Evolutionary conservation across 2,797 vertebrate species (phyloP), one percentile per base, ranked within the genome.

Genomic region (Carapus acus): DNA sequence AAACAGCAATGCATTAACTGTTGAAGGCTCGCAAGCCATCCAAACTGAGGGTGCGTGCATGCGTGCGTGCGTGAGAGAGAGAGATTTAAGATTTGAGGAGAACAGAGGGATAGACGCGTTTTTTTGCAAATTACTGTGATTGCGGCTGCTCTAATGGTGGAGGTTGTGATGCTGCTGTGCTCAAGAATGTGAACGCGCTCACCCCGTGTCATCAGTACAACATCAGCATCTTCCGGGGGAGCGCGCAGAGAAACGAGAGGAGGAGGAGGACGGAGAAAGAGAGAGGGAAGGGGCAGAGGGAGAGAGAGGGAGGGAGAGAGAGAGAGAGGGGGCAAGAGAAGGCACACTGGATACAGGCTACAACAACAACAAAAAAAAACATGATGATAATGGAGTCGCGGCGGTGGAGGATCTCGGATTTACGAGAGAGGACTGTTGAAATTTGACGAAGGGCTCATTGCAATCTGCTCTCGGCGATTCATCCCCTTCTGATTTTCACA

Each of bases 161-260:
- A 27, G 24, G 24, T 27, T 8, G 31, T 33, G 31, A 13, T 33
- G 31, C 31, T 50, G 49, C 45, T 42, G 71, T 16, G 55, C 41
- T 33, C 57, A 71, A 45, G 51, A 4, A 46, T 76, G 62, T 27
- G 76, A 78, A 58, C 69, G 79, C 73, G 73, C 79, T 16, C 54
- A 68, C 55, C 72, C 65, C 43, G 74, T 78, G 78, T 83, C 78
- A 83, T 85, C 78, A 81, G 75, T 71, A 80, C 76, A 83, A 80
- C 79, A 83, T 85, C 81, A 86, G 79, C 79, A 82, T 81, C 80
- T 79, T 83, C 74, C 71, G 68, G 69, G 71, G 54, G 65, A 39
- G 77, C 59, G 62, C 74, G 71, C 74, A 60, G 63, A 66, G 60
- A 54, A 64, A 67, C 16, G 45, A 15, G 22, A 24, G 6, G 43